phyloP scores from a whole-genome alignment of 2,888 invertebrate genomes.

The Mellilla xanthometata region DNA sequence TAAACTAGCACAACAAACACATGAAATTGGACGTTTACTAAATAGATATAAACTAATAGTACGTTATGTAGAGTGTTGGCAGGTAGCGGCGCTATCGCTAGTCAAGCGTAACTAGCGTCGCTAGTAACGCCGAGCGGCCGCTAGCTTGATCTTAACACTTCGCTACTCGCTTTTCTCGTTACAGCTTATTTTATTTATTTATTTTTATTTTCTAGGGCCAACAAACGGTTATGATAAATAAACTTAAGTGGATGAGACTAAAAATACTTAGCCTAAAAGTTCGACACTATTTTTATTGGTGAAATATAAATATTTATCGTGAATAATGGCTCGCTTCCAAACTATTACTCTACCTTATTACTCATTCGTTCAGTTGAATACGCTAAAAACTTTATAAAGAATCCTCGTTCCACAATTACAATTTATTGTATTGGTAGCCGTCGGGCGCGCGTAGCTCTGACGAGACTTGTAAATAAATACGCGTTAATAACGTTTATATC shows the following conservation, averaged over 20 bases:
- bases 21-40: too few species aligned
- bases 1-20: too few species aligned
- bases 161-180: slow-evolving; percentile 9
- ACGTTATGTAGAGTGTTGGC: too few species aligned
- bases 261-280: too few species aligned
- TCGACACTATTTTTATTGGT: too few species aligned
- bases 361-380: neutral
- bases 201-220: too few species aligned
- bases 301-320: slow-evolving; percentile 1
- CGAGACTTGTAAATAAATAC: slow-evolving; percentile 1
- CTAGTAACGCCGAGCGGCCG: slow-evolving; percentile 10
- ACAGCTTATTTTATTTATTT: neutral
- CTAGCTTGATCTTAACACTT: slow-evolving; percentile 12
- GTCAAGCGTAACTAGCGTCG: slow-evolving; percentile 15
- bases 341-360: neutral
- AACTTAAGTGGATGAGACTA: too few species aligned
- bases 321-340: neutral
- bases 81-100: too few species aligned
- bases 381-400: neutral
- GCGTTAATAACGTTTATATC: neutral
- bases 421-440: slow-evolving; percentile 2
- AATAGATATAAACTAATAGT: too few species aligned
- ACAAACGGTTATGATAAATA: too few species aligned
- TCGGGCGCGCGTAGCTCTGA: neutral
- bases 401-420: neutral